These are phyloP conservation scores for Saccopteryx bilineata DNA, from an alignment of 2,113 vertebrate genomes.

Conservation along the genomic window DNA sequence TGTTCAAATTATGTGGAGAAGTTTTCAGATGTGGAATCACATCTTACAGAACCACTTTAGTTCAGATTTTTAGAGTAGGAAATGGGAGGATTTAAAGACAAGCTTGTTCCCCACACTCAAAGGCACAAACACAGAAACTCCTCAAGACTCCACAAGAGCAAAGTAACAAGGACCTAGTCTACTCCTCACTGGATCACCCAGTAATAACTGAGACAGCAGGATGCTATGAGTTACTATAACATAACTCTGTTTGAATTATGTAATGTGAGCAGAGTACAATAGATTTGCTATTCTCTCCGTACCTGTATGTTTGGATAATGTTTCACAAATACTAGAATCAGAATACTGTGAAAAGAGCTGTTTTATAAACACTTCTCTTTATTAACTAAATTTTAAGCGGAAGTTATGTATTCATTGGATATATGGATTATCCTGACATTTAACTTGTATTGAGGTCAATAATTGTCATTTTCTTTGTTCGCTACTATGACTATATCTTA, in stretches of 20 bases:
- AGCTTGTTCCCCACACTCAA: not conserved
- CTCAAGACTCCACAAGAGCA: not conserved
- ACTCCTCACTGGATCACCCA: not conserved
- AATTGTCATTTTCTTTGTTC: not conserved
- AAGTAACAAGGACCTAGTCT: not conserved
- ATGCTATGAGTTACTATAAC: too few relatives aligned
- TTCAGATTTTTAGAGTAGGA: not conserved
- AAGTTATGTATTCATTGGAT: not conserved
- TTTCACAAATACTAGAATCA: not conserved
- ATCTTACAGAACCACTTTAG: not conserved
- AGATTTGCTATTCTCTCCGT: not conserved
- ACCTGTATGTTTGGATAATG: not conserved
- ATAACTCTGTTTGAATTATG: not conserved
- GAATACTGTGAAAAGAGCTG: not conserved
- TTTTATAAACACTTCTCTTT: not conserved
- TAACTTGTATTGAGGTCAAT: not conserved
- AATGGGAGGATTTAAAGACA: not conserved
- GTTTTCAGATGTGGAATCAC: not conserved
- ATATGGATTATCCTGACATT: not conserved
- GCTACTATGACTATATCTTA: not conserved
- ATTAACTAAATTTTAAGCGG: not conserved
- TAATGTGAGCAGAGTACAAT: not conserved
- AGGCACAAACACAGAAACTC: not conserved
- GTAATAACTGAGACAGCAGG: fast-evolving
- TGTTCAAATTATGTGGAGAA: not conserved